Percentiles rank a stretch among this genome's conserved stretches.
Evolutionary conservation across 2,888 invertebrate genomes (phyloP).

Genomic region (Trimorus sp.): DNA sequence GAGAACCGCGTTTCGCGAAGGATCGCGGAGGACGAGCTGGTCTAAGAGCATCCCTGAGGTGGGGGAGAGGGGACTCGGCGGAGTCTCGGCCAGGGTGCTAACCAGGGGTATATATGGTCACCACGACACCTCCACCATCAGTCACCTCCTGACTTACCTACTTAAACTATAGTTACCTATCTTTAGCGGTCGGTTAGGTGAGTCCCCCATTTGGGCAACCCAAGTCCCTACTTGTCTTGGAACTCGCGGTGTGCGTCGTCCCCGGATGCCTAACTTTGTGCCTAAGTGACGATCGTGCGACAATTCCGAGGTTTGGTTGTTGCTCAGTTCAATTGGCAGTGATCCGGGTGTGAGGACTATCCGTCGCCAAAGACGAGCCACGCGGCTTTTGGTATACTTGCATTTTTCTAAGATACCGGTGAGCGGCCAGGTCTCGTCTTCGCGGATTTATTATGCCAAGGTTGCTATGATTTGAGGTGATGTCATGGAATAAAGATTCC

Average conservation of each 20-base stretch:
- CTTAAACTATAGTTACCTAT: slow-evolving; percentile 72
- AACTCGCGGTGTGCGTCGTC: slow-evolving; percentile 40
- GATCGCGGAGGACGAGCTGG: slow-evolving; percentile 65
- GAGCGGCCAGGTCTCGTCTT: too few relatives aligned
- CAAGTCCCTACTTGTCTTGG: slow-evolving; percentile 11
- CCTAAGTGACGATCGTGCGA: too few relatives aligned
- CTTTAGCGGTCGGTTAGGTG: slow-evolving; percentile 74
- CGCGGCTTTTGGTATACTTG: too few relatives aligned
- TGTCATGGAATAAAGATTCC: too few relatives aligned
- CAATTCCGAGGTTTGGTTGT: too few relatives aligned
- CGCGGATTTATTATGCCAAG: too few relatives aligned
- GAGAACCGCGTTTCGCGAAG: slow-evolving; percentile 61
- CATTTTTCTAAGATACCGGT: too few relatives aligned
- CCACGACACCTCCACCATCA: slow-evolving; percentile 77
- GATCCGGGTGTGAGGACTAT: too few relatives aligned
- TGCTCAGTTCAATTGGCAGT: too few relatives aligned
- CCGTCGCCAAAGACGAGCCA: too few relatives aligned
- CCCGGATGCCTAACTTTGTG: too few relatives aligned
- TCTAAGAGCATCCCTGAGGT: neutral
- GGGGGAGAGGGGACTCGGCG: slow-evolving; percentile 62
- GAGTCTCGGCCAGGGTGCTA: slow-evolving; percentile 72
- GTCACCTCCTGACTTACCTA: slow-evolving; percentile 78
- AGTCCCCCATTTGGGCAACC: slow-evolving; percentile 65
- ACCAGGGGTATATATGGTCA: slow-evolving; percentile 79
- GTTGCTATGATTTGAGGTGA: too few relatives aligned